These are phyloP conservation scores for Lochmaea crataegi DNA, from an alignment of 2,888 invertebrate genomes.

Conservation along the genomic window DNA sequence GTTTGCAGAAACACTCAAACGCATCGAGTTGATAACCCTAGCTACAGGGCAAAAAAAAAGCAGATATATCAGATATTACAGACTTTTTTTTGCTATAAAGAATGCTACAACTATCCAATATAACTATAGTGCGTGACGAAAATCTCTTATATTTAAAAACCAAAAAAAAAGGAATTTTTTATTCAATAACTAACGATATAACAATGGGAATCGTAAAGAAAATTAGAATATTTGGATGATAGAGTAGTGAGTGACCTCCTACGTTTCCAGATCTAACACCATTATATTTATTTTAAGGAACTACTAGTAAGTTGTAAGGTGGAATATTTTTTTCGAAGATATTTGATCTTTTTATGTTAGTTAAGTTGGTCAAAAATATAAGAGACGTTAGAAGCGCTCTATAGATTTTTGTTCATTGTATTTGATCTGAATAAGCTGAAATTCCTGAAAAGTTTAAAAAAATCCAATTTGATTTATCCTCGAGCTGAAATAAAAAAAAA, in stretches of 20 bases:
- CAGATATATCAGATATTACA: constrained; percentile 55
- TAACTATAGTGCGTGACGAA: not conserved
- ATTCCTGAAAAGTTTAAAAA: constrained; percentile 16
- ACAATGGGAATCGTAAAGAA: too few species aligned
- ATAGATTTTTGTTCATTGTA: constrained; percentile 9
- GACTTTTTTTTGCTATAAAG: constrained; percentile 28
- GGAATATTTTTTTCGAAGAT: too few species aligned
- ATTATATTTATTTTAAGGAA: too few species aligned
- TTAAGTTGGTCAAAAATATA: too few species aligned
- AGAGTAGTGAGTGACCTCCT: too few species aligned
- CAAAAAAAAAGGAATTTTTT: too few species aligned
- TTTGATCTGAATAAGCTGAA: constrained; percentile 27
- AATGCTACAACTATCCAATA: constrained; percentile 23
- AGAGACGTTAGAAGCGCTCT: not conserved
- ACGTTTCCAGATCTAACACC: too few species aligned
- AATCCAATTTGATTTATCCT: constrained; percentile 22
- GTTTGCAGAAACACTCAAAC: constrained; percentile 57
- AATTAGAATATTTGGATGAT: too few species aligned
- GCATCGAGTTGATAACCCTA: constrained; percentile 63
- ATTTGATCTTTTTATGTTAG: too few species aligned
- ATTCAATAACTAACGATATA: too few species aligned
- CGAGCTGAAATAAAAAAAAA: constrained; percentile 43
- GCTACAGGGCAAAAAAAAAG: constrained; percentile 66
- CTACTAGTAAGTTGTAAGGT: too few species aligned
- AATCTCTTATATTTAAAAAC: constrained; percentile 2